Percentiles rank a stretch among this genome's conserved stretches.
phyloP scores from a whole-genome alignment of 2,797 vertebrate species.

The Hozukius guyotensis region DNA sequence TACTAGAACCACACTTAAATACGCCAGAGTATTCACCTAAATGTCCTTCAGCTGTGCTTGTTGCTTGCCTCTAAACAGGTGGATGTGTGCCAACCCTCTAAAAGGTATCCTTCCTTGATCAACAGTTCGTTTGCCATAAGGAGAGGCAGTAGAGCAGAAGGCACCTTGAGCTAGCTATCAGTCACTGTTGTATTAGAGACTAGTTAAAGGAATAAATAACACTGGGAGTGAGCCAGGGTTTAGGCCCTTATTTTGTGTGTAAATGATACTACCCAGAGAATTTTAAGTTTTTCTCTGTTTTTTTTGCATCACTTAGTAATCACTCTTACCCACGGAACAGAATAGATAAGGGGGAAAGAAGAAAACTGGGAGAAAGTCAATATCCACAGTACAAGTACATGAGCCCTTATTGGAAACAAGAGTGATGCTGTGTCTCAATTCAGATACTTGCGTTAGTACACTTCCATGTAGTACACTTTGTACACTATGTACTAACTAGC shows the following conservation, averaged over 20 bases:
- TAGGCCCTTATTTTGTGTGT: not conserved
- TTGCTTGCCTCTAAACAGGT: slow-evolving; percentile 28
- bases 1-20: not conserved
- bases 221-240: slow-evolving; percentile 19
- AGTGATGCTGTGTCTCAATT: not conserved
- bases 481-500: not conserved
- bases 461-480: not conserved
- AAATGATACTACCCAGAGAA: slow-evolving; percentile 9
- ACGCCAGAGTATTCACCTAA: not conserved
- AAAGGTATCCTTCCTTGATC: slow-evolving; percentile 40
- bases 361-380: not conserved
- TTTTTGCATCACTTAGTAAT: not conserved
- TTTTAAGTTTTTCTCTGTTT: not conserved
- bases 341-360: not conserved
- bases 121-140: slow-evolving; percentile 37
- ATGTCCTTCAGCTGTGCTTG: slow-evolving; percentile 41
- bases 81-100: slow-evolving; percentile 44
- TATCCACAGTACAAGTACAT: not conserved
- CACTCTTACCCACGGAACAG: not conserved
- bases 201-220: slow-evolving; percentile 23
- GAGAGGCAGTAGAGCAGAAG: slow-evolving; percentile 43
- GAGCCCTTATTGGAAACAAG: not conserved
- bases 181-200: slow-evolving; percentile 17
- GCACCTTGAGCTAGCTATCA: slow-evolving; percentile 54
- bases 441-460: not conserved